Base-by-base conservation (phyloP, 2,797 vertebrate species). In the Tapirus indicus region DNA sequence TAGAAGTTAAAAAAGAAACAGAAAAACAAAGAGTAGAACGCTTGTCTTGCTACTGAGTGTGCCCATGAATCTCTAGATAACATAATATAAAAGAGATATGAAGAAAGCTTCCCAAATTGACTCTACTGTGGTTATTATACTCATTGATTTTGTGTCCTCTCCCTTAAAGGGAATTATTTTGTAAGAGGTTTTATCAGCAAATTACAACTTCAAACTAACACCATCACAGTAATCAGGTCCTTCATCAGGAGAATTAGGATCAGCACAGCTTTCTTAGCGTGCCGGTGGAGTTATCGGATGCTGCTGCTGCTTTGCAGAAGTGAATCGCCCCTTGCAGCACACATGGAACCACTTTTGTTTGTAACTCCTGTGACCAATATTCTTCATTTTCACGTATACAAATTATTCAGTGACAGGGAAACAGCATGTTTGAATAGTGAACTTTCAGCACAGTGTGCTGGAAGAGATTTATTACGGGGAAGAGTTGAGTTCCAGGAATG, bases 381-480 rank as follows among this genome's bases (percentile, higher is more conserved):
- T 95, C 62, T 56, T 94, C 87, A 79, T 95, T 84, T 94, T 95
- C 78, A 94, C 80, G 68, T 96, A 84, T 16, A 93, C 64, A 95
- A 87, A 86, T n/a, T 92, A 84, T 78, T 91, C 38, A 92, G 25
- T 71, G 62, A 95, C 92, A 94, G 47, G n/a, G 17, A 86, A 95
- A 92, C 44, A 60, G 85, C 13, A 32, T 91, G 56, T 71, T 80
- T 62, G 52, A 79, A 83, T 27, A 49, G 69, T 6, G 5, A 58
- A 72, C 52, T 90, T 87, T 80, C 62, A 86, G 49, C 1, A 7
- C 32, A 23, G 62, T 32, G 18, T 58, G 10, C 69, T 77, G 69
- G 71, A 78, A 94, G 87, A 96, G 97, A 97, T 97, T 97, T 95
- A 97, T 96, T 95, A 54, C 92, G 86, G 68, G 75, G 56, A 92